Conservation (phyloP, 2,888 invertebrate genomes). For the Drosophila ezoana region DNA sequence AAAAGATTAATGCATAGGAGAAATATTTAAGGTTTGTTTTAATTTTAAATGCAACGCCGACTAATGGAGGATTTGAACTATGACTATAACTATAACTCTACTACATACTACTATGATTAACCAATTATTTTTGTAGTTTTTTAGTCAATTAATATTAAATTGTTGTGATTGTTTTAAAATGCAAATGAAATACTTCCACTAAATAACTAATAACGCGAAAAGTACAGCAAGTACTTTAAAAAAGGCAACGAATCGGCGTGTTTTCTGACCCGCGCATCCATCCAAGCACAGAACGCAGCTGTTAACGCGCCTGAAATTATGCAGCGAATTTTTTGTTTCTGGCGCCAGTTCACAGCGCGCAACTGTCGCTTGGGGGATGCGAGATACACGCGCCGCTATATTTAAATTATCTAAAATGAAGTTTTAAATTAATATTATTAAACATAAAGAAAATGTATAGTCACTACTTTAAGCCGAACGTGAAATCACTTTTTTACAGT, state of each 20-base stretch:
- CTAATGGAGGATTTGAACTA: constrained; percentile 85
- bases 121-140: constrained; percentile 80
- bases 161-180: constrained; percentile 83
- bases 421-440: constrained; percentile 76
- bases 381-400: constrained; percentile 41
- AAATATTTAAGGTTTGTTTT: constrained; percentile 69
- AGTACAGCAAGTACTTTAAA: constrained; percentile 62
- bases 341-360: constrained; percentile 47
- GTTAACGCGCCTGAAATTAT: constrained; percentile 58
- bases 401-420: constrained; percentile 71
- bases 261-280: background rate
- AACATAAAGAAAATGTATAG: constrained; percentile 85
- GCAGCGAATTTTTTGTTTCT: constrained; percentile 70
- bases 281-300: constrained; percentile 28
- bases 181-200: constrained; percentile 80
- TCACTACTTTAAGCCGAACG: constrained; percentile 84
- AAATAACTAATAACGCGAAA: constrained; percentile 59
- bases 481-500: constrained; percentile 60
- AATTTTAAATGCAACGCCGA: constrained; percentile 78
- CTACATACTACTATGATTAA: constrained; percentile 60
- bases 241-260: constrained; percentile 62
- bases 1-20: constrained; percentile 68
- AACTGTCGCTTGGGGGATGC: constrained; percentile 18
- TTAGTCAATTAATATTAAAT: constrained; percentile 81
- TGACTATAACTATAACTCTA: constrained; percentile 49